A percentile compares a stretch with the other conserved stretches of the same genome.
phyloP scores from a whole-genome alignment of 2,797 vertebrate genomes.

The Tamandua tetradactyla region DNA sequence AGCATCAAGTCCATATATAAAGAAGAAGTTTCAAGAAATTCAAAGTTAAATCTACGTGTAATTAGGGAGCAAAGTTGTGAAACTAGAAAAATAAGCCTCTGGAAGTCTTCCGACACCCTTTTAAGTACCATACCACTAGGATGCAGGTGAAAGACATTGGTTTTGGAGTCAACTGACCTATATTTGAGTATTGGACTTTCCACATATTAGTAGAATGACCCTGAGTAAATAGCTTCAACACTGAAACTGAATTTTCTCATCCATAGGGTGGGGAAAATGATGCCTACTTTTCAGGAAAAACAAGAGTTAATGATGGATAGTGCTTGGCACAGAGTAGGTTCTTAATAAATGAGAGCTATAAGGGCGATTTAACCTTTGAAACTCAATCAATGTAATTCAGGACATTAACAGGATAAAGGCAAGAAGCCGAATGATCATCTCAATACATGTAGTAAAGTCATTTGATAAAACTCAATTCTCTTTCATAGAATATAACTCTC shows the following conservation, averaged over 20 bases:
- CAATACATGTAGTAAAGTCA: not conserved
- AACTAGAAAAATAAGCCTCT: not conserved
- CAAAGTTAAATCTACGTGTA: not conserved
- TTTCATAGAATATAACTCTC: not conserved
- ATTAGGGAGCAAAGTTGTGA: not conserved
- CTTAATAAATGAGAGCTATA: not conserved
- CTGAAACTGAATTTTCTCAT: not conserved
- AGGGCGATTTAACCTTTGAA: not conserved
- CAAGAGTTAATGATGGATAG: not conserved
- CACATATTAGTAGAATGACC: not conserved
- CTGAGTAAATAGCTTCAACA: not conserved
- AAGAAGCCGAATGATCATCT: not conserved
- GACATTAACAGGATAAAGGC: not conserved
- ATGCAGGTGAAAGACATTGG: not conserved
- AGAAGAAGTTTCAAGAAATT: not conserved
- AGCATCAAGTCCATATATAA: not conserved
- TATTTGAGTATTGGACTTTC: not conserved
- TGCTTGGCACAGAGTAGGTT: not conserved
- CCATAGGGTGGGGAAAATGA: not conserved
- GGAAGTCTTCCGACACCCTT: not conserved
- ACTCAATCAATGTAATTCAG: not conserved
- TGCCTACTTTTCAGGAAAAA: conserved; percentile 6
- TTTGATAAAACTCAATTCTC: not conserved
- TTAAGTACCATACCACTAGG: not conserved
- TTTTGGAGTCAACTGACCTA: not conserved